Conservation (phyloP, 2,797 vertebrate species). For the Poeciliopsis paucimaculata region DNA sequence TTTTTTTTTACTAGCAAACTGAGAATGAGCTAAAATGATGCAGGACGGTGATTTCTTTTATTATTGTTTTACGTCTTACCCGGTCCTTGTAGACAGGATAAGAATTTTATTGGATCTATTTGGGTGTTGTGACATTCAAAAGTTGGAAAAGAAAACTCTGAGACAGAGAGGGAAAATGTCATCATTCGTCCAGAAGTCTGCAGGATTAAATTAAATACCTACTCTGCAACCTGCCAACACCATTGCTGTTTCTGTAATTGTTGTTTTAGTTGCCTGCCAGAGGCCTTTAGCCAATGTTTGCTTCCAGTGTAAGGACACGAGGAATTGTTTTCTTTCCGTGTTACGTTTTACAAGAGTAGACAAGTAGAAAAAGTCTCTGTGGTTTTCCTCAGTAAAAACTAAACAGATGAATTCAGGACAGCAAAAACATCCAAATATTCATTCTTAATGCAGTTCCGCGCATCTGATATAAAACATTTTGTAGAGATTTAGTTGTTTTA, state of each 20-base stretch:
- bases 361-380: neutral
- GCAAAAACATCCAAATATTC: neutral
- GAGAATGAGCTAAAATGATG: no score
- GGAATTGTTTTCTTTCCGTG: neutral
- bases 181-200: neutral
- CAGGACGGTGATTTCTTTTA: neutral
- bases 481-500: neutral
- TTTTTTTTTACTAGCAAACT: no score
- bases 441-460: neutral
- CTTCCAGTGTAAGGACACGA: neutral
- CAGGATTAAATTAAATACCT: slow-evolving; percentile 4
- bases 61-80: neutral
- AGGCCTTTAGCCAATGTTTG: neutral
- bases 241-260: slow-evolving; percentile 31
- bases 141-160: slow-evolving; percentile 21
- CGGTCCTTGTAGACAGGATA: neutral
- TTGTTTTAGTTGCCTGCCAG: slow-evolving; percentile 28
- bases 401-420: neutral
- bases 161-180: slow-evolving; percentile 39
- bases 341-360: neutral
- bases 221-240: slow-evolving; percentile 11
- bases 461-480: neutral
- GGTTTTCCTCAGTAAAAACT: neutral
- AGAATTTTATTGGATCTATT: neutral
- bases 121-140: slow-evolving; percentile 19